phyloP scores from a whole-genome alignment of 2,113 vertebrate genomes.

The Litocranius walleri region DNA sequence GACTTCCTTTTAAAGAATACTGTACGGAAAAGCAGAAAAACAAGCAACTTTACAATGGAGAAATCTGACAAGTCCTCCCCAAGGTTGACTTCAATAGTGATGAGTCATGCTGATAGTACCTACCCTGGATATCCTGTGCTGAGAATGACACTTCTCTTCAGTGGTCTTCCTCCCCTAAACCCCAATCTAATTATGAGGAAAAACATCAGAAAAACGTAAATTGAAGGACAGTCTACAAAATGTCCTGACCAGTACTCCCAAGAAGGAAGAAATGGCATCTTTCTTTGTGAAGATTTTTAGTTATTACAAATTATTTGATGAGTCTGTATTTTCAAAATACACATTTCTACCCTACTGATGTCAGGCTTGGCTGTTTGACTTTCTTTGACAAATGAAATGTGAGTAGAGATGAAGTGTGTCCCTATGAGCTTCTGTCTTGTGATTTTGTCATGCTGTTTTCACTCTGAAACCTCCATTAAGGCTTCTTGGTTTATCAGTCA shows the following conservation, averaged over 20 bases:
- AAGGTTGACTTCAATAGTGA: neutral
- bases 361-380: neutral
- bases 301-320: neutral
- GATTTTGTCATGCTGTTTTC: neutral
- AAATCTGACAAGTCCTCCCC: neutral
- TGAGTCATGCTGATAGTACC: neutral
- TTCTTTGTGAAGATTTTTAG: neutral
- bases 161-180: neutral
- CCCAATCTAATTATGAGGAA: neutral
- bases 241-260: neutral
- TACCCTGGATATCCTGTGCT: neutral
- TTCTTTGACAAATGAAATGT: neutral
- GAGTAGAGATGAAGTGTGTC: neutral
- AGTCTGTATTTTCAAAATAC: neutral
- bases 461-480: neutral
- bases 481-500: neutral
- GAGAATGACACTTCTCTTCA: neutral
- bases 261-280: neutral
- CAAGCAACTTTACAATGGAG: neutral
- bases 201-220: neutral
- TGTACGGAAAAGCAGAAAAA: neutral
- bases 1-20: neutral
- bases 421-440: neutral
- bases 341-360: neutral
- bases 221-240: neutral